Evolutionary conservation across 2,113 vertebrate genomes (phyloP), one percentile per base, ranked within the genome.

Genomic region (Notiomystis cincta): DNA sequence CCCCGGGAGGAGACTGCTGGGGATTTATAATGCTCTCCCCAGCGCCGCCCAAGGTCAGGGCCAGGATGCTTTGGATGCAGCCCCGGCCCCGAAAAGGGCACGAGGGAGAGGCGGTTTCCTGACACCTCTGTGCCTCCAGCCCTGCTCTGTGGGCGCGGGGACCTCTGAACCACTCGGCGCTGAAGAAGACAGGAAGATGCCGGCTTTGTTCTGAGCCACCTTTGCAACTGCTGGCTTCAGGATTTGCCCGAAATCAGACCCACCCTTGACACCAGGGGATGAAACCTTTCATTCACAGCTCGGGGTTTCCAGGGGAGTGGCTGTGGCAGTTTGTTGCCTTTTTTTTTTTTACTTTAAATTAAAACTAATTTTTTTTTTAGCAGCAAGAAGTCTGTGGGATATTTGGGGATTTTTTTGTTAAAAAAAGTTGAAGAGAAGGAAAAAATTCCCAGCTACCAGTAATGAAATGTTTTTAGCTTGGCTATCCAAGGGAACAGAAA

Each of bases 261-360:
- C 78, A 73, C 67, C 84, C 92, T 90, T 84, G 62, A 35, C 2
- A 24, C 15, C 56, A 30, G 47, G 54, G 85, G 33, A 73, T 93
- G 86, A 95, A 97, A 92, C 3, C 0, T 65, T 93, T 92, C 44
- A 24, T 76, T 77, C 17, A 8, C 38, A 77, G 66, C 42, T 86
- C 53, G 82, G 92, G 82, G 75, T 92, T 97, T 96, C 90, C 92
- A 93, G 57, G n/a, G 95, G 92, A 85, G 92, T 77, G 90, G 92
- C 24, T 97, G 94, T 85, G 78, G 92, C 85, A 1, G 6, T 45
- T 82, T 60, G 45, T 51, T 53, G 37, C 35, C 38, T 75, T 42
- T 31, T 40, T 42, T 76, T 21, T 4, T 79, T 75, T 76, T 64
- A 7, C 13, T 33, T 11, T 2, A 56, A 73, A 51, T 82, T 87